Evolutionary conservation across 2,113 vertebrate genomes (phyloP), one percentile per base, ranked within the genome.

Genomic region (Tor tambroides): DNA sequence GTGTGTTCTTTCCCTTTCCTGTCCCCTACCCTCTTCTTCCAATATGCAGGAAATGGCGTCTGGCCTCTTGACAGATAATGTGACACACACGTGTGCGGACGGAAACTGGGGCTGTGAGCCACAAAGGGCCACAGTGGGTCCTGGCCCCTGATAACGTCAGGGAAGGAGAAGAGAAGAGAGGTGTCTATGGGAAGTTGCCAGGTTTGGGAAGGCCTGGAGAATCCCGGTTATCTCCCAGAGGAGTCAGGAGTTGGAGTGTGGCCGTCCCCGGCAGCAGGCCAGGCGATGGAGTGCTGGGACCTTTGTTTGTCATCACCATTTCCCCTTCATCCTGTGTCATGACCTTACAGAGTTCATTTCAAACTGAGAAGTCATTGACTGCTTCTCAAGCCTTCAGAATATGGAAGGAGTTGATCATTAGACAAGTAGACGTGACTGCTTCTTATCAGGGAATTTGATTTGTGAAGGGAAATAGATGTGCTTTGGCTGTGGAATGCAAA

Each of bases 11-110:
- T 94, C 95, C 91, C 93, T 95, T 96, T 94, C 95, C 94, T 94
- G 92, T 91, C 84, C 90, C 88, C 91, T 89, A 80, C 91, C 67
- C 75, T 54, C 79, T 41, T 59, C 69, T 91, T 90, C 93, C 91
- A 91, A 89, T 90, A 87, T 84, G 93, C 93, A 93, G 95, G 95
- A 96, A 94, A 92, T 86, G 6, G 91, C 90, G 93, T 94, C 94
- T 95, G 93, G 94, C 93, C 94, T 93, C 93, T 94, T 93, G 93
- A 91, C 94, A 95, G 95, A 95, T 96, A 96, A 95, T 94, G 95
- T 95, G 95, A 96, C 95, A 94, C 93, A 95, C 94, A 96, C 95
- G 95, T 95, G 94, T 95, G 93, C 90, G 83, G 91, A 88, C 94
- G 95, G 95, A 95, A 95, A 93, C 91, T 83, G 80, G 87, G 93